phyloP scores from a whole-genome alignment of 2,888 invertebrate species.

The Criorhina ranunculi region DNA sequence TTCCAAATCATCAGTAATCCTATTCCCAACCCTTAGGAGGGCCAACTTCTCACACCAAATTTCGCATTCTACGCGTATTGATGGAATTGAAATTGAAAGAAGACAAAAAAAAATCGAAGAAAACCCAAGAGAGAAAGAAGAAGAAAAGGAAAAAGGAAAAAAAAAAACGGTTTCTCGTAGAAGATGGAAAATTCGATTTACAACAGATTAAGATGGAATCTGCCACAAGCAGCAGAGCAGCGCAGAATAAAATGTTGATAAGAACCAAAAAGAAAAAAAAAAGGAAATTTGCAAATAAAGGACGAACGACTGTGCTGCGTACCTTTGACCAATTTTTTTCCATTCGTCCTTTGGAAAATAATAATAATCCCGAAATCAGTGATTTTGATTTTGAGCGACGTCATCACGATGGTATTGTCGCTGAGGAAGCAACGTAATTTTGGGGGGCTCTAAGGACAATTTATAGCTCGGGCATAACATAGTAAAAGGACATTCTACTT shows the following conservation, averaged over 20 bases:
- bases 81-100: conserved; percentile 69
- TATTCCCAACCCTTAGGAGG: conserved; percentile 22
- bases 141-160: background rate
- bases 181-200: conserved; percentile 74
- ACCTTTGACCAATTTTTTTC: conserved; percentile 6
- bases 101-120: conserved; percentile 15
- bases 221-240: conserved; percentile 70
- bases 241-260: conserved; percentile 70
- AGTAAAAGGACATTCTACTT: conserved; percentile 47
- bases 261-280: conserved; percentile 47
- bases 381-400: conserved; percentile 76
- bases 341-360: conserved; percentile 70
- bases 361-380: conserved; percentile 77
- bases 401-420: conserved; percentile 70
- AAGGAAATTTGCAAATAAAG: conserved; percentile 65
- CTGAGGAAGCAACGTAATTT: conserved; percentile 46
- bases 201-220: conserved; percentile 76
- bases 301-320: conserved; percentile 53
- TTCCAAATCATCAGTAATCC: conserved; percentile 72
- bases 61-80: conserved; percentile 72
- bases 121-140: conserved; percentile 7
- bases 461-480: conserved; percentile 37
- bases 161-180: conserved; percentile 17
- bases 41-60: conserved; percentile 25
- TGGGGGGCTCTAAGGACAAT: conserved; percentile 58